phyloP scores from a whole-genome alignment of 2,888 invertebrate genomes.

The Mellilla xanthometata region DNA sequence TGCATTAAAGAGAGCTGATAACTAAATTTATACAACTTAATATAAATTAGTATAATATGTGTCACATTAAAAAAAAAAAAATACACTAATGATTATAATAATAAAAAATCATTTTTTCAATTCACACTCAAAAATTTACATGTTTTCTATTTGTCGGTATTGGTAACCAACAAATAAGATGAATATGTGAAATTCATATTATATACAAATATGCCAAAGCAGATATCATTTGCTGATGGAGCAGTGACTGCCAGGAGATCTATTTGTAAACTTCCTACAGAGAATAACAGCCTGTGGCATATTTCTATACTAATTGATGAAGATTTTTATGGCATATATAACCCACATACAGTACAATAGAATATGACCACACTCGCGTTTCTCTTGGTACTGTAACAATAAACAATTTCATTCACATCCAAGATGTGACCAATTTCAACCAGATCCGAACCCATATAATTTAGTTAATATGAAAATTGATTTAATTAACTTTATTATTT shows the following conservation, averaged over 20 bases:
- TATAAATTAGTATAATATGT: constrained; percentile 57
- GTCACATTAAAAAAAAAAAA: constrained; percentile 43
- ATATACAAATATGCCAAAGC: constrained; percentile 36
- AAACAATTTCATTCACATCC: constrained; percentile 13
- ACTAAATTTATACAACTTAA: constrained; percentile 76
- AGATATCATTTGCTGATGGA: neutral
- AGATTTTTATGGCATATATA: constrained; percentile 3
- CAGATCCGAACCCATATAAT: constrained; percentile 12
- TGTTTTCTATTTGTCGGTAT: constrained; percentile 49
- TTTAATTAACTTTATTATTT: too few relatives aligned
- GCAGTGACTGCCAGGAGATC: too few relatives aligned
- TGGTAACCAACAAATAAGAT: constrained; percentile 19
- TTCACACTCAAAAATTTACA: constrained; percentile 72
- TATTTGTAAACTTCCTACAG: too few relatives aligned
- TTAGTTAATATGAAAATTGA: constrained; percentile 3
- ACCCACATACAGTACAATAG: neutral
- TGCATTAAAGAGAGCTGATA: constrained; percentile 67
- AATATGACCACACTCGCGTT: constrained; percentile 9
- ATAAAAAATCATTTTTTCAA: constrained; percentile 59
- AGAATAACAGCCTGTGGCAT: neutral
- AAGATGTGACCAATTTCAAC: too few relatives aligned
- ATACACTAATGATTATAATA: constrained; percentile 63
- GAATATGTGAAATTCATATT: constrained; percentile 58
- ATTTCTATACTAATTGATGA: constrained; percentile 7
- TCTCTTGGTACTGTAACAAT: constrained; percentile 5